Evolutionary conservation across 2,797 vertebrate genomes (phyloP).

Genomic region (Sciurus carolinensis): DNA sequence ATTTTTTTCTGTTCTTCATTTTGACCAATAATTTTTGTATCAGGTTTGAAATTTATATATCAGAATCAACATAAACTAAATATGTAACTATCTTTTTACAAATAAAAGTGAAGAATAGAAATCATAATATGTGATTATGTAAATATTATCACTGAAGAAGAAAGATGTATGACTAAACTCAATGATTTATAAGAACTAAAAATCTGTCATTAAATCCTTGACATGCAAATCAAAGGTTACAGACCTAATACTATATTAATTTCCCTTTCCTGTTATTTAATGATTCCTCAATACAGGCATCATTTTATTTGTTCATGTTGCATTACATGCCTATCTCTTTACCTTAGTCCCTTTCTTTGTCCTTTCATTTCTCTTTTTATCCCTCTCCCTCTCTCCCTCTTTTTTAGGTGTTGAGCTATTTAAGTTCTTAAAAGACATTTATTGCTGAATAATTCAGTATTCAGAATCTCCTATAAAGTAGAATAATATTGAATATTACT

Average conservation of each 20-base stretch:
- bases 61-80: too few species aligned
- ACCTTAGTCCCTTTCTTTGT: background rate
- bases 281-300: background rate
- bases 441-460: background rate
- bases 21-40: too few species aligned
- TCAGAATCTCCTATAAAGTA: background rate
- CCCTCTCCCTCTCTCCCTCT: too few species aligned
- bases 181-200: background rate
- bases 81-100: background rate
- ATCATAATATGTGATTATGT: background rate
- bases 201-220: background rate
- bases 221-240: background rate
- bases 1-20: too few species aligned
- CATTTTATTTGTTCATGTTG: background rate
- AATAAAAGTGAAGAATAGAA: background rate
- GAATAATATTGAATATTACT: background rate
- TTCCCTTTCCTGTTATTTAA: background rate
- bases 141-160: background rate
- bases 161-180: background rate
- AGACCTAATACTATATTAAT: background rate
- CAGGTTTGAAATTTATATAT: too few species aligned
- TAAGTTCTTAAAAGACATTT: background rate
- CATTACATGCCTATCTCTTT: background rate
- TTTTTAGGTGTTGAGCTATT: background rate
- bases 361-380: background rate